These are phyloP conservation scores for Heliconius ethilla DNA, from an alignment of 2,888 invertebrate species.

Conservation along the genomic window DNA sequence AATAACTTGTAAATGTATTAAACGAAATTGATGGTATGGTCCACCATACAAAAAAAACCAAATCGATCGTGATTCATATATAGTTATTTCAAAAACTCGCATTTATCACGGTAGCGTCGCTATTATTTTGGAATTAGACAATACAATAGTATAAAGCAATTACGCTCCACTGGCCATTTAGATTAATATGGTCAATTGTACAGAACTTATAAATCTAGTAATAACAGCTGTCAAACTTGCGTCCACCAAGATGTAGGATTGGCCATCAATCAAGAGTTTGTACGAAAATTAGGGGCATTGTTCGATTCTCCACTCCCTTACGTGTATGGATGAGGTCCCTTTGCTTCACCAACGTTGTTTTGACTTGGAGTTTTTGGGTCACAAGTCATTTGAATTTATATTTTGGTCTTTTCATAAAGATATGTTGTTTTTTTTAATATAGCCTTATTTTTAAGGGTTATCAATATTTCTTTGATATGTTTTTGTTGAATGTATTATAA, in stretches of 20 bases:
- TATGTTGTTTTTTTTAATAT: background rate
- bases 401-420: background rate
- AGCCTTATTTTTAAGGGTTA: too few relatives aligned
- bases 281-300: constrained; percentile 75
- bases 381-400: constrained; percentile 50
- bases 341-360: constrained; percentile 42
- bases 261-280: constrained; percentile 73
- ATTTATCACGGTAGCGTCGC: constrained; percentile 38
- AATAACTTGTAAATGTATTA: too few relatives aligned
- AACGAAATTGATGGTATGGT: background rate
- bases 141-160: constrained; percentile 37
- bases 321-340: constrained; percentile 44
- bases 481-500: background rate
- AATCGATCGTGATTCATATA: background rate
- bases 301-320: constrained; percentile 67
- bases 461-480: too few relatives aligned
- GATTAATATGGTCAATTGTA: constrained; percentile 57
- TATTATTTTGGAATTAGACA: constrained; percentile 25
- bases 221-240: constrained; percentile 62
- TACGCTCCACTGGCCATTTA: constrained; percentile 52
- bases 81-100: constrained; percentile 1
- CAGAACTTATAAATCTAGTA: constrained; percentile 59
- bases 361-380: constrained; percentile 54
- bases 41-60: background rate
- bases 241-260: constrained; percentile 63